phyloP scores from a whole-genome alignment of 2,113 vertebrate genomes.

The Lepisosteus osseus region DNA sequence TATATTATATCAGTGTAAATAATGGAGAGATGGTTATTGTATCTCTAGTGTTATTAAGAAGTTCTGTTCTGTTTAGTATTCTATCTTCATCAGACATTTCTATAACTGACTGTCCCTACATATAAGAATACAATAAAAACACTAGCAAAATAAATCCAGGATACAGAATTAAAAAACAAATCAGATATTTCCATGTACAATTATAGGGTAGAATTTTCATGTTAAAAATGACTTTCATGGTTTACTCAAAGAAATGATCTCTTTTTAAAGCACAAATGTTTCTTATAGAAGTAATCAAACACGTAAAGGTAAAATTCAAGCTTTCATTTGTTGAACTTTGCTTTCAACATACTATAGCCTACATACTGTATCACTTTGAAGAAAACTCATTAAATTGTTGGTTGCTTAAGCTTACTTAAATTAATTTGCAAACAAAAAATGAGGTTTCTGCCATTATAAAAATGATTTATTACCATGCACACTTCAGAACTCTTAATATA shows the following conservation, averaged over 20 bases:
- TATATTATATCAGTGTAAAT: too few species aligned
- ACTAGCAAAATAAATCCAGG: too few species aligned
- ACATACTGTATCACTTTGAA: not conserved
- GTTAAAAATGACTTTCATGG: not conserved
- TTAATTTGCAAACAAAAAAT: conserved; percentile 5
- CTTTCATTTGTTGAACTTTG: not conserved
- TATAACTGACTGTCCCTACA: too few species aligned
- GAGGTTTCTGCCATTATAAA: conserved; percentile 19
- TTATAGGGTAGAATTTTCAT: not conserved
- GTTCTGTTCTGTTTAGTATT: too few species aligned
- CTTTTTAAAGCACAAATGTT: not conserved
- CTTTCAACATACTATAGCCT: not conserved
- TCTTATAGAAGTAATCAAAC: not conserved
- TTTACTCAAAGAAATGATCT: not conserved
- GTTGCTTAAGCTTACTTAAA: not conserved
- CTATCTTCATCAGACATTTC: too few species aligned
- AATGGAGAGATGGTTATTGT: too few species aligned
- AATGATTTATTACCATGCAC: conserved; percentile 18
- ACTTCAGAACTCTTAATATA: conserved; percentile 13
- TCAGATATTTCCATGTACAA: not conserved
- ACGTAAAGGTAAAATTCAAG: not conserved
- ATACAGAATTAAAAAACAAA: too few species aligned
- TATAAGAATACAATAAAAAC: too few species aligned
- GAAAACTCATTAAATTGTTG: conserved; percentile 4
- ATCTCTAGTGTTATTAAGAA: too few species aligned